These are phyloP conservation scores for Alectoris magna DNA, from an alignment of 2,797 vertebrate genomes.

Conservation along the genomic window DNA sequence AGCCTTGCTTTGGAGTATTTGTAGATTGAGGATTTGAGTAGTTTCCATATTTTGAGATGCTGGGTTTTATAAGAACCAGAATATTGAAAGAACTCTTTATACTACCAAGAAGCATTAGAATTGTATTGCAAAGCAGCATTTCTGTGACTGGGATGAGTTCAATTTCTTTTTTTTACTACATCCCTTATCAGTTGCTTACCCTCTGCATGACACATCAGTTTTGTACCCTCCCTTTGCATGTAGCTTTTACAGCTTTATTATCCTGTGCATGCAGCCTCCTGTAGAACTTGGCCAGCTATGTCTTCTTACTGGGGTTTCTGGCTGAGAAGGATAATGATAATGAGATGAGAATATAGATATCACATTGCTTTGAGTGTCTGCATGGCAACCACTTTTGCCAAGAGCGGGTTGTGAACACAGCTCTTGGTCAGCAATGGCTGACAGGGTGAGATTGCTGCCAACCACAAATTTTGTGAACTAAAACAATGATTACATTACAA, in stretches of 20 bases:
- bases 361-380: slow-evolving; percentile 35
- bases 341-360: slow-evolving; percentile 63
- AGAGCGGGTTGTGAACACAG: slow-evolving; percentile 46
- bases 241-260: slow-evolving; percentile 19
- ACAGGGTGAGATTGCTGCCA: slow-evolving; percentile 45
- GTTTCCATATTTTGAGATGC: neutral
- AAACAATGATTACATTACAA: slow-evolving; percentile 63
- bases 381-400: slow-evolving; percentile 49
- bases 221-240: neutral
- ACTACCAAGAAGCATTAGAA: neutral
- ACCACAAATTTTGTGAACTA: slow-evolving; percentile 46
- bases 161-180: neutral
- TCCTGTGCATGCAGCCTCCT: neutral
- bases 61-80: neutral
- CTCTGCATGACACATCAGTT: neutral
- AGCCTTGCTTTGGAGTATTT: slow-evolving; percentile 8
- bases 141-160: neutral
- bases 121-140: neutral
- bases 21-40: neutral
- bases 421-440: slow-evolving; percentile 46
- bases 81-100: neutral
- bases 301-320: slow-evolving; percentile 5
- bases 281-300: neutral
- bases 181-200: neutral
- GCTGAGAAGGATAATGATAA: slow-evolving; percentile 45